These are phyloP conservation scores for Coptodon bakossiorum DNA, from an alignment of 2,113 vertebrate genomes.

Conservation along the genomic window DNA sequence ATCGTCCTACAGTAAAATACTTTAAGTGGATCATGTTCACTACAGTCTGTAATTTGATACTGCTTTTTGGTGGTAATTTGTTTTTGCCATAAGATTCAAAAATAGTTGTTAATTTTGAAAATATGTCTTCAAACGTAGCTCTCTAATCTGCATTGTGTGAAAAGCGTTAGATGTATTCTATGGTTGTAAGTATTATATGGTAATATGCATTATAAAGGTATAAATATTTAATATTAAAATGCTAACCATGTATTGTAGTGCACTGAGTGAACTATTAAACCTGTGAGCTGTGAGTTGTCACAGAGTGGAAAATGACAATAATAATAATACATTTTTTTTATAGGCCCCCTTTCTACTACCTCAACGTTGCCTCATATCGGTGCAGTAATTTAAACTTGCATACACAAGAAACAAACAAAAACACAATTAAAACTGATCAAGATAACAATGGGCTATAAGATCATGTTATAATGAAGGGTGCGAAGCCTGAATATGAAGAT, in stretches of 20 bases:
- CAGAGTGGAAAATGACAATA: not conserved
- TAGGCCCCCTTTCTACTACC: not conserved
- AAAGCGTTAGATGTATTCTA: not conserved
- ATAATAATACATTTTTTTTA: not conserved
- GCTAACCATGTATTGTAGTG: not conserved
- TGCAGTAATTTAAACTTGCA: not conserved
- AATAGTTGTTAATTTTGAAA: not conserved
- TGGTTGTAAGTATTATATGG: not conserved
- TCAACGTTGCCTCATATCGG: not conserved
- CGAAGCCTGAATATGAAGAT: not conserved
- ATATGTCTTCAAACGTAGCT: not conserved
- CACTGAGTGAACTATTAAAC: not conserved
- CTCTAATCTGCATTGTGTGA: not conserved
- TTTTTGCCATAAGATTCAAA: not conserved
- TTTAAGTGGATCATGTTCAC: not conserved
- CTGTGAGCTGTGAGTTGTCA: not conserved
- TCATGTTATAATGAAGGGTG: not conserved
- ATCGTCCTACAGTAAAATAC: not conserved
- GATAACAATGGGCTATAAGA: not conserved
- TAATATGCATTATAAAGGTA: not conserved
- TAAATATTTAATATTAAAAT: not conserved
- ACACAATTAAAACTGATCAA: not conserved
- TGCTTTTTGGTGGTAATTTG: not conserved
- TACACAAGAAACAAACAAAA: not conserved
- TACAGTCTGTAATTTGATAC: not conserved